A percentile compares a stretch with the other conserved stretches of the same genome.
These are phyloP conservation scores for Strix aluco DNA, from an alignment of 2,113 vertebrate genomes.

Conservation along the genomic window DNA sequence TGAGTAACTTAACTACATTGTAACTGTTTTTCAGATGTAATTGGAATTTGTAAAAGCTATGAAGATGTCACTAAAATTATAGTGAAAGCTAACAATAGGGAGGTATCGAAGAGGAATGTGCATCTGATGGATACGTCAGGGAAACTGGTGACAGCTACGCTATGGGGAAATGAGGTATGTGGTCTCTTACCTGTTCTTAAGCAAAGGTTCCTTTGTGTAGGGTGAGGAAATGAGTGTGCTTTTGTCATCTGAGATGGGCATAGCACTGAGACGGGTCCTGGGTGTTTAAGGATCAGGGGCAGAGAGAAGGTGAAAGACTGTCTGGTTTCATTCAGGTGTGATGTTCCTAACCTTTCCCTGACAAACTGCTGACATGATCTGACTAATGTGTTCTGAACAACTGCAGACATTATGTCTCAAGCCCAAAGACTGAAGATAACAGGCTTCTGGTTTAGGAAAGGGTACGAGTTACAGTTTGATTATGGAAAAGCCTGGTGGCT, in stretches of 20 bases:
- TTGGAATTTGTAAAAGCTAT: conserved; percentile 91
- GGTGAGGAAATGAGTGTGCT: not conserved
- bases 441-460: not conserved
- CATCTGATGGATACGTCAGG: conserved; percentile 90
- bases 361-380: conserved; percentile 61
- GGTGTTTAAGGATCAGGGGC: not conserved
- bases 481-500: not conserved
- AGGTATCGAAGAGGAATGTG: conserved; percentile 91
- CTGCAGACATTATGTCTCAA: conserved; percentile 33
- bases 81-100: conserved; percentile 85
- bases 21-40: conserved; percentile 85
- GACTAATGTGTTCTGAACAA: conserved; percentile 59
- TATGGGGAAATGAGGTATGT: conserved; percentile 94
- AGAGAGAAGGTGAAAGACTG: conserved; percentile 43
- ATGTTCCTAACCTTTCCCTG: conserved; percentile 52
- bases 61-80: conserved; percentile 88
- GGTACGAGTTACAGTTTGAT: not conserved
- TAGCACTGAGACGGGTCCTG: not conserved
- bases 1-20: not conserved
- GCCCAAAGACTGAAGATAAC: not conserved
- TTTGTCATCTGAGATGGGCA: conserved; percentile 8
- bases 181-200: not conserved
- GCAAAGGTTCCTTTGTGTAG: not conserved
- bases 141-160: conserved; percentile 86
- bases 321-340: conserved; percentile 59